Percentiles rank a stretch among this genome's conserved stretches.
Evolutionary conservation across 2,888 invertebrate species (phyloP).

Genomic region (Diplolepis rosae): DNA sequence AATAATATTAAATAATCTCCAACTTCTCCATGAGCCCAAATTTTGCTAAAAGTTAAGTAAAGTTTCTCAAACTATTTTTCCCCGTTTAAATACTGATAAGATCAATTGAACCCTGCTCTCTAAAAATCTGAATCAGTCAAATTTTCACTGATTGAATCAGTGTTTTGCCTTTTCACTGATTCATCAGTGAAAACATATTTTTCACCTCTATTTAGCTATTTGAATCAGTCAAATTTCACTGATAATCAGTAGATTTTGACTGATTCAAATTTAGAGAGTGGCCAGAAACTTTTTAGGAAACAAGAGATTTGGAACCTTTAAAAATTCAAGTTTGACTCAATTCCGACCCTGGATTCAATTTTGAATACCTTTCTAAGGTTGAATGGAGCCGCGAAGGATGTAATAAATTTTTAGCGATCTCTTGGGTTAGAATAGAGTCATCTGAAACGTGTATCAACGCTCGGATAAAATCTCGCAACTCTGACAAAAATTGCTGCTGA

Average conservation of each 20-base stretch:
- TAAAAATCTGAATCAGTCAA: no score
- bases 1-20: no score
- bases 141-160: no score
- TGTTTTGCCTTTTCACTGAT: no score
- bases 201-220: no score
- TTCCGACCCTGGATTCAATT: constrained; percentile 23
- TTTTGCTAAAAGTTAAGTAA: no score
- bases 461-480: constrained; percentile 22
- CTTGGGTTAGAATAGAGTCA: constrained; percentile 50
- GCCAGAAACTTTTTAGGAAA: constrained; percentile 17
- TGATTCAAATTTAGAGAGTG: no score
- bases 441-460: constrained; percentile 35
- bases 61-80: constrained; percentile 2
- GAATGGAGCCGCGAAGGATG: constrained; percentile 37
- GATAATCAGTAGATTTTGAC: no score
- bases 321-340: constrained; percentile 21
- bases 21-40: no score
- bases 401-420: constrained; percentile 45
- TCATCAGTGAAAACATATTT: no score
- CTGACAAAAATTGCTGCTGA: constrained; percentile 18
- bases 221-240: no score
- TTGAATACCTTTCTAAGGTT: constrained; percentile 17
- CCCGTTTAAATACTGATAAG: constrained; percentile 16
- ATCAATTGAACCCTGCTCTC: constrained; percentile 15
- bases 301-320: constrained; percentile 12